These are phyloP conservation scores for Falco cherrug DNA, from an alignment of 2,797 vertebrate genomes.

Conservation along the genomic window DNA sequence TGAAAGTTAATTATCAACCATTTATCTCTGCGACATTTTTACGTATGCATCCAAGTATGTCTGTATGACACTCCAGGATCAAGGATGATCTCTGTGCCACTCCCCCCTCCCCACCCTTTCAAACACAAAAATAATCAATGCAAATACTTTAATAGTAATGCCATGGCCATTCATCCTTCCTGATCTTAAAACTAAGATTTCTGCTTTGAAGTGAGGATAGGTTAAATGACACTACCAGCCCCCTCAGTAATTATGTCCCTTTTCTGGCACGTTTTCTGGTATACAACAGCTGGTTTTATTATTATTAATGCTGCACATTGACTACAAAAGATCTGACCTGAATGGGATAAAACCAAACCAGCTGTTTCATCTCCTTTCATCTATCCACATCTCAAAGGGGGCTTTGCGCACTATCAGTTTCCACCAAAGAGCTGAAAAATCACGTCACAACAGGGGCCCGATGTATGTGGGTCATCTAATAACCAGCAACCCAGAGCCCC, in stretches of 20 bases:
- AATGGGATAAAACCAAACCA: conserved; percentile 62
- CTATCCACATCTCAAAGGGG: conserved; percentile 38
- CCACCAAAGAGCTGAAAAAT: conserved; percentile 27
- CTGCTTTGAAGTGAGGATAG: conserved; percentile 37
- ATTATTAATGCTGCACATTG: conserved; percentile 36
- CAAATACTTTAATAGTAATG: conserved; percentile 57
- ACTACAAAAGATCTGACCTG: conserved; percentile 45
- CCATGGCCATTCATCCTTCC: conserved; percentile 37
- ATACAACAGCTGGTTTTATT: conserved; percentile 59
- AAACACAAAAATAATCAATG: conserved; percentile 41
- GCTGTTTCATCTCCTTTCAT: conserved; percentile 59
- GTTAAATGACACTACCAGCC: conserved; percentile 36
- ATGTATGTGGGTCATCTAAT: conserved; percentile 61
- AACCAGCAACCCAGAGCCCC: not conserved
- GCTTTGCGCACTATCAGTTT: conserved; percentile 32
- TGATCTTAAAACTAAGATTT: conserved; percentile 54
- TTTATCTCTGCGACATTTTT: not conserved
- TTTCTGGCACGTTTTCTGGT: conserved; percentile 1
- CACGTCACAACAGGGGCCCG: not conserved
- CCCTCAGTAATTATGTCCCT: conserved; percentile 15
- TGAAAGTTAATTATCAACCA: not conserved
- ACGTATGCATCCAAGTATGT: not conserved
- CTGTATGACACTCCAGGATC: not conserved
- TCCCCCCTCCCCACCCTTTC: not conserved
- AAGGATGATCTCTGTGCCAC: not conserved